A percentile compares a stretch with the other conserved stretches of the same genome.
Evolutionary conservation across 2,797 vertebrate genomes (phyloP).

Genomic region (Synaphobranchus kaupii): DNA sequence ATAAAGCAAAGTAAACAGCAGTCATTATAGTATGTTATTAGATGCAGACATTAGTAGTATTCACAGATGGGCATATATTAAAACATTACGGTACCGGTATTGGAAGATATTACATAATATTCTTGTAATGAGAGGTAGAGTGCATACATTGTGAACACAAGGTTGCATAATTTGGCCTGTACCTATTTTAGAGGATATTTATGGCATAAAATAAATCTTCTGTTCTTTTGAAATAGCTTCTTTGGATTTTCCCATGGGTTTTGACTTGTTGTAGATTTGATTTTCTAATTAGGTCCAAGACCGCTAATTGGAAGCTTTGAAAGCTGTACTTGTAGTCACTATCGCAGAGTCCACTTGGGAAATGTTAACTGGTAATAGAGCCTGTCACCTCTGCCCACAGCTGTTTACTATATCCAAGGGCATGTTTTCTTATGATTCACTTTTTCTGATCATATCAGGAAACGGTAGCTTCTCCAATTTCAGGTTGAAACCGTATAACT

Average conservation of each 20-base stretch:
- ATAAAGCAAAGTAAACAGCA: neutral
- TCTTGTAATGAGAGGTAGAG: neutral
- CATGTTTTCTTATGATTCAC: conserved; percentile 47
- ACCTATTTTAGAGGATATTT: neutral
- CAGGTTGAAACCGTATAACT: neutral
- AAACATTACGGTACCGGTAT: neutral
- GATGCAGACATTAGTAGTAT: neutral
- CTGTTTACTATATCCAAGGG: conserved; percentile 47
- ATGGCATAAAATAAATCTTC: neutral
- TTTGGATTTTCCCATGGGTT: conserved; percentile 54
- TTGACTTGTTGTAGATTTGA: conserved; percentile 63
- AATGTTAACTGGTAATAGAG: conserved; percentile 51
- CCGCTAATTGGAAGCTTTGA: conserved; percentile 69
- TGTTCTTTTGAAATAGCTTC: conserved; percentile 20
- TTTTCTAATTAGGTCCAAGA: conserved; percentile 74
- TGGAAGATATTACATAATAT: neutral
- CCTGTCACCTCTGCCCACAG: conserved; percentile 61
- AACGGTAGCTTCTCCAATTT: neutral
- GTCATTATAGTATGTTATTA: neutral
- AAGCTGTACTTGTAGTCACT: conserved; percentile 65
- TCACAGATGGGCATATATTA: neutral
- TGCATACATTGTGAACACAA: neutral
- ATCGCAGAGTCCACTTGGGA: conserved; percentile 54
- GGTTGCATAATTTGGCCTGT: neutral
- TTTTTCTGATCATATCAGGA: neutral